A percentile compares a stretch with the other conserved stretches of the same genome.
phyloP scores from a whole-genome alignment of 2,888 invertebrate genomes.

The Pandemis corylana region DNA sequence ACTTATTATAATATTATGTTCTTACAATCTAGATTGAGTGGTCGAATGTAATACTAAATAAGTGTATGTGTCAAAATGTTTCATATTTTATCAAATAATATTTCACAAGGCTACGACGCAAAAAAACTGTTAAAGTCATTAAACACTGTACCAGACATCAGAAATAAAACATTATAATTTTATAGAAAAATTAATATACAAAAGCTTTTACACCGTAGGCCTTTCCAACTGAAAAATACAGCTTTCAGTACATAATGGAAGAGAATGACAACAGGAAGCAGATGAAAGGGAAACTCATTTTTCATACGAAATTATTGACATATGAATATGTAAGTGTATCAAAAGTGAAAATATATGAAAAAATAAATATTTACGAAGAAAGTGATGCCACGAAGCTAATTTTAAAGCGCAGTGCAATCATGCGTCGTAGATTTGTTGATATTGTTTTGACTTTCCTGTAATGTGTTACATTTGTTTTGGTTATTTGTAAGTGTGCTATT shows the following conservation, averaged over 20 bases:
- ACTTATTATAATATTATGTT: slow-evolving; percentile 67
- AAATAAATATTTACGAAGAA: no score
- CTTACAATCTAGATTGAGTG: slow-evolving; percentile 59
- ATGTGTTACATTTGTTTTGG: not conserved
- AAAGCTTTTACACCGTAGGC: no score
- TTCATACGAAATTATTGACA: no score
- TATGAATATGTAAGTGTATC: no score
- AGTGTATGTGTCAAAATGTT: slow-evolving; percentile 29
- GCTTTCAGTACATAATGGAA: no score
- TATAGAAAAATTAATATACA: no score
- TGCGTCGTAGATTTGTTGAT: not conserved
- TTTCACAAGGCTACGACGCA: not conserved
- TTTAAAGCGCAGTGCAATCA: not conserved
- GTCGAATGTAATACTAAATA: slow-evolving; percentile 48
- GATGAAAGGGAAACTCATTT: no score
- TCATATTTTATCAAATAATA: not conserved
- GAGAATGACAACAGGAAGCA: no score
- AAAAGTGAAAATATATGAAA: no score
- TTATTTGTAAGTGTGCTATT: not conserved
- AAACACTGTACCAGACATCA: no score
- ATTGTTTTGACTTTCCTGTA: not conserved
- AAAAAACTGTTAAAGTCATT: not conserved
- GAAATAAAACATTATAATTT: no score
- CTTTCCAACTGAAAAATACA: no score
- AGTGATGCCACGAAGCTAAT: not conserved